Conservation (phyloP, 2,113 vertebrate genomes). For the Phycodurus eques region DNA sequence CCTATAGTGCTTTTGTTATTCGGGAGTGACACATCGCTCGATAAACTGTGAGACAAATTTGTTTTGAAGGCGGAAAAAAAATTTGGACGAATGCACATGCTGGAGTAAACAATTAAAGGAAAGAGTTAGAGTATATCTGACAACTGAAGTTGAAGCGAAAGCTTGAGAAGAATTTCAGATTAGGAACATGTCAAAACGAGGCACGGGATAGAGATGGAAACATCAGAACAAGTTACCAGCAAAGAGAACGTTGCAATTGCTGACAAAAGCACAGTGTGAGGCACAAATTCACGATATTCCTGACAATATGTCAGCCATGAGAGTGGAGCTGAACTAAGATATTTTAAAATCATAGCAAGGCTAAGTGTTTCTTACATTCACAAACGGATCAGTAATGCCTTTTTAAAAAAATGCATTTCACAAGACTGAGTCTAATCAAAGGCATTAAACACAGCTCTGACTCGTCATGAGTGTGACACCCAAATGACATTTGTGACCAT, state of each 20-base stretch:
- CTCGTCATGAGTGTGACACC: slow-evolving; percentile 16
- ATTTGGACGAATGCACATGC: slow-evolving; percentile 7
- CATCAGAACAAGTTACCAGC: slow-evolving; percentile 51
- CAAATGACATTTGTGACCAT: slow-evolving; percentile 16
- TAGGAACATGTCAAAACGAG: slow-evolving; percentile 1
- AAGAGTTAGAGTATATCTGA: neutral
- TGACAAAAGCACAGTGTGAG: slow-evolving; percentile 51
- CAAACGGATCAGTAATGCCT: slow-evolving; percentile 36
- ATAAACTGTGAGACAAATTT: slow-evolving; percentile 44
- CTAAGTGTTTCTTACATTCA: neutral
- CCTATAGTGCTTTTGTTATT: slow-evolving; percentile 43
- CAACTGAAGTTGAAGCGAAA: slow-evolving; percentile 10
- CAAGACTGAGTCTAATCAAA: slow-evolving; percentile 55
- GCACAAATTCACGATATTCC: slow-evolving; percentile 59
- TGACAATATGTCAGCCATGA: slow-evolving; percentile 49
- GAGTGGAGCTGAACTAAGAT: slow-evolving; percentile 51
- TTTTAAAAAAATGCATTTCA: slow-evolving; percentile 21
- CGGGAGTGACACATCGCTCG: slow-evolving; percentile 33
- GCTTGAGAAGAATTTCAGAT: neutral
- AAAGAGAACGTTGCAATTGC: slow-evolving; percentile 56
- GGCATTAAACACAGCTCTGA: slow-evolving; percentile 48
- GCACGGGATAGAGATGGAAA: slow-evolving; percentile 10
- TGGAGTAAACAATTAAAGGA: slow-evolving; percentile 13
- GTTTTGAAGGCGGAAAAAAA: slow-evolving; percentile 28
- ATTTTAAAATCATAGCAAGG: neutral